Conservation (phyloP, 2,113 vertebrate species). For the Notothenia coriiceps region DNA sequence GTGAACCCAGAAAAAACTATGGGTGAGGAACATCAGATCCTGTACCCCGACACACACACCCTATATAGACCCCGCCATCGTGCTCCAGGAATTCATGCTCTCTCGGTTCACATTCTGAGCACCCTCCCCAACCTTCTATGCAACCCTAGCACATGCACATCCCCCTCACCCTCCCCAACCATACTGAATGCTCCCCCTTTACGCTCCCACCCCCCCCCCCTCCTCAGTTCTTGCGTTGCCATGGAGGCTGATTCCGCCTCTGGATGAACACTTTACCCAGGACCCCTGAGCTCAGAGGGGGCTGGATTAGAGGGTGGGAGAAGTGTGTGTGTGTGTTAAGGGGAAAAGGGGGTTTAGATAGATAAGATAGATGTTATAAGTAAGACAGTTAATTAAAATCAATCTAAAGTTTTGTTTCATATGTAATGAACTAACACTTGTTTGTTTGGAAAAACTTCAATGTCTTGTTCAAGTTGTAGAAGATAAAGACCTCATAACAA, state of each 20-base stretch:
- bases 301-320: slow-evolving; percentile 73
- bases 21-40: slow-evolving; percentile 42
- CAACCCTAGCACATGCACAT: slow-evolving; percentile 22
- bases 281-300: slow-evolving; percentile 76
- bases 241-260: slow-evolving; percentile 83
- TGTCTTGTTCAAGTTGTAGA: slow-evolving; percentile 1
- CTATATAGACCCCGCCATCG: neutral
- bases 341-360: neutral
- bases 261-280: slow-evolving; percentile 82
- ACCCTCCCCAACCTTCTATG: neutral
- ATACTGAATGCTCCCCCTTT: neutral
- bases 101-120: slow-evolving; percentile 1
- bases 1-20: slow-evolving; percentile 63
- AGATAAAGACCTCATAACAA: neutral
- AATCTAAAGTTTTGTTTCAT: neutral
- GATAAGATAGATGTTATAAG: neutral
- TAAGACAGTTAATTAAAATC: neutral
- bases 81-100: slow-evolving; percentile 36
- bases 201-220: neutral
- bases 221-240: slow-evolving; percentile 48
- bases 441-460: neutral
- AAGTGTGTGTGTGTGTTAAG: slow-evolving; percentile 25
- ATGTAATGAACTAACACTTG: neutral
- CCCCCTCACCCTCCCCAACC: neutral
- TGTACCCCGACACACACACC: slow-evolving; percentile 35